Base-by-base conservation (phyloP, 2,113 vertebrate genomes). In the Tetrax tetrax region DNA sequence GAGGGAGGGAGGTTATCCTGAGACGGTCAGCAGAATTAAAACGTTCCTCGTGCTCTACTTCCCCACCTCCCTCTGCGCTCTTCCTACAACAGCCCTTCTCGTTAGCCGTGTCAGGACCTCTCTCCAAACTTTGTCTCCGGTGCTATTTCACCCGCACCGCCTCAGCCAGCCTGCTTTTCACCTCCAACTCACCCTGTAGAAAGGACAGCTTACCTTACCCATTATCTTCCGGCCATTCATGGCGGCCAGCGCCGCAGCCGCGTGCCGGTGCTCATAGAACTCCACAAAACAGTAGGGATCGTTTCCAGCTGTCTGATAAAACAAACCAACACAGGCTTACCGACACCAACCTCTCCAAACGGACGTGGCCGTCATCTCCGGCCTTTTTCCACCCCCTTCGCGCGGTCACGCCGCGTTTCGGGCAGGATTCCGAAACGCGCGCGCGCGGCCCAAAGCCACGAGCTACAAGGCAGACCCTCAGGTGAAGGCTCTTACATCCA, bases 171-270 rank as follows among this genome's bases (percentile, higher is more conserved):
- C 93, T 25, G 43, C 4, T 60, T 64, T 60, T 31, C 70, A 57
- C 78, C 86, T 68, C 94, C 98, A 97, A 98, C 98, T 99, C 98
- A 98, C 98, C 98, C 98, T 97, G 87, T 94, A 98, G 97, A 97
- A 97, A 98, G 48, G 98, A 98, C 98, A 98, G 97, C 99, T 99
- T 99, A 99, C 99, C 99, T 99, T 99, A 99, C 99, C 99, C 99
- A 99, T 99, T 98, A 99, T 99, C 98, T 99, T 99, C 98, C 99
- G 98, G 95, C 99, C 99, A 80, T 99, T 99, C 99, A 99, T 99
- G 63, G 99, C 99, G 91, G 99, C 99, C 96, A 99, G 97, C 2
- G 99, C 99, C 27, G 99, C 99, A 60, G 99, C 99, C 81, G 99
- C 99, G 75, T 99, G 99, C 95, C 99, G 99, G 98, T 99, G 99